phyloP scores from a whole-genome alignment of 2,113 vertebrate species.

The Bos taurus region ARS-UCD2.0 NC_037333.1:97409001-97409500 shows the following conservation, averaged over 20 bases:
- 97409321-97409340: neutral
- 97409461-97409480: neutral
- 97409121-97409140: neutral
- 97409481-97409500: neutral
- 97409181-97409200: neutral
- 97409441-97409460: neutral
- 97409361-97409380: neutral
- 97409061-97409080: neutral
- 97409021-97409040: neutral
- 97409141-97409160: neutral
- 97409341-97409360: neutral
- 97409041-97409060: neutral
- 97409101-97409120: neutral
- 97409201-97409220: neutral
- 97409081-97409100: neutral
- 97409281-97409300: slow-evolving; percentile 24
- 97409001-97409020: neutral
- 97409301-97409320: neutral
- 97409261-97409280: neutral
- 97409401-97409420: neutral
- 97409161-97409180: neutral
- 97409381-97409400: neutral
- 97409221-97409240: neutral
- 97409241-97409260: neutral
- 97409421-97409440: neutral